These are phyloP conservation scores for Drosophila anomalipes DNA, from an alignment of 2,888 invertebrate species.

Conservation along the genomic window DNA sequence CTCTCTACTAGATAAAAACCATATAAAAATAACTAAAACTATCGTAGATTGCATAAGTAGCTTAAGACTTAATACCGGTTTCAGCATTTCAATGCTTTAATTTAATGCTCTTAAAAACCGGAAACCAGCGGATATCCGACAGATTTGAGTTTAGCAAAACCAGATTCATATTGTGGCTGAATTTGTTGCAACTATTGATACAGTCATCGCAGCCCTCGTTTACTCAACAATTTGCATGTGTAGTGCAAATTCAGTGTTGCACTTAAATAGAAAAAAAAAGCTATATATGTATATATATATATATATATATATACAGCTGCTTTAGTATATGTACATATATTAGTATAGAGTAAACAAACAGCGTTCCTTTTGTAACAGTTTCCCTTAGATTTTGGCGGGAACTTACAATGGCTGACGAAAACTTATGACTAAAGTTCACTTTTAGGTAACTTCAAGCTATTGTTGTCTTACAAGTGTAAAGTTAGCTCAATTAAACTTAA, in stretches of 20 bases:
- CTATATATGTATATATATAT: conserved; percentile 1
- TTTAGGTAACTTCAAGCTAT: conserved; percentile 28
- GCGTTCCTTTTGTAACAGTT: conserved; percentile 18
- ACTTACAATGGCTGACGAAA: conserved; percentile 35
- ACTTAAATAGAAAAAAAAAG: not conserved
- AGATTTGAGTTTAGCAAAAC: not conserved
- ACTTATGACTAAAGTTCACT: conserved; percentile 25
- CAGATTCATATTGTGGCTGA: not conserved
- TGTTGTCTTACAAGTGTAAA: conserved; percentile 29
- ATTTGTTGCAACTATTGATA: not conserved
- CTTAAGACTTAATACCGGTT: not conserved
- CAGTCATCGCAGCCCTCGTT: conserved; percentile 33
- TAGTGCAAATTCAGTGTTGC: conserved; percentile 39
- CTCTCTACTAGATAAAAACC: not conserved
- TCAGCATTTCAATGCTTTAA: not conserved
- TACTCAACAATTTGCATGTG: conserved; percentile 39
- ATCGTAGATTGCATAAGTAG: not conserved
- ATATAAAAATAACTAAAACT: not conserved
- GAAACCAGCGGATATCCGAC: not conserved
- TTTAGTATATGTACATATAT: not conserved
- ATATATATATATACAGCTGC: conserved; percentile 6
- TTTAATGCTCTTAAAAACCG: not conserved
- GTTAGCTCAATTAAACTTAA: conserved; percentile 38
- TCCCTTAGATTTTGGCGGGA: conserved; percentile 60
- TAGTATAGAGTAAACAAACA: conserved; percentile 11